These are phyloP conservation scores for Neosilurus mollespiculum DNA, from an alignment of 2,797 vertebrate species.

Conservation along the genomic window DNA sequence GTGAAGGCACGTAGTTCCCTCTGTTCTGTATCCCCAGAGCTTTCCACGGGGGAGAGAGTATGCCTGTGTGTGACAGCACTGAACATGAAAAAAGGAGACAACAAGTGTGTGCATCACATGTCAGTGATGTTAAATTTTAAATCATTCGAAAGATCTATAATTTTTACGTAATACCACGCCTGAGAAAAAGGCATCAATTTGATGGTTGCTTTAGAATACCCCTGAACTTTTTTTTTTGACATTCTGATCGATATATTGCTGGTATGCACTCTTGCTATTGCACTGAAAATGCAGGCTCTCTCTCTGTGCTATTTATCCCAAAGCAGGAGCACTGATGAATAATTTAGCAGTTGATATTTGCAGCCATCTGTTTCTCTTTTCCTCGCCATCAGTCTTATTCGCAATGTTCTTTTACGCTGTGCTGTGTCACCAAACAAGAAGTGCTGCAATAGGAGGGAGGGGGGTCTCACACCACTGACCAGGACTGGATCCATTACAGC, in stretches of 20 bases:
- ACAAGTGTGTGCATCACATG: slow-evolving; percentile 57
- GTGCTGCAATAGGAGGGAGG: slow-evolving; percentile 21
- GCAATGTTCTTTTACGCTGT: slow-evolving; percentile 46
- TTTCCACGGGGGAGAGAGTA: slow-evolving; percentile 60
- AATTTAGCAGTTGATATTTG: slow-evolving; percentile 62
- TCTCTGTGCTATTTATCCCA: slow-evolving; percentile 52
- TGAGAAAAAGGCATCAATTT: neutral
- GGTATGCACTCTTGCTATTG: neutral
- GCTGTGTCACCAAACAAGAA: slow-evolving; percentile 46
- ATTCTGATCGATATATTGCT: neutral
- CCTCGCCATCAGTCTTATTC: slow-evolving; percentile 50
- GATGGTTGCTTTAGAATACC: neutral
- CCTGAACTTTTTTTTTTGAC: neutral
- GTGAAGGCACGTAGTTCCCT: slow-evolving; percentile 85
- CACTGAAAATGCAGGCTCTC: neutral
- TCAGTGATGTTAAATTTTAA: slow-evolving; percentile 42
- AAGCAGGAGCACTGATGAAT: slow-evolving; percentile 55
- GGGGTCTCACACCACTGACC: slow-evolving; percentile 17
- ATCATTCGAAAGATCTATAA: neutral
- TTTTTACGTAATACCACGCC: neutral
- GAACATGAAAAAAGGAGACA: slow-evolving; percentile 39
- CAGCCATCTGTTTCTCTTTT: slow-evolving; percentile 60
- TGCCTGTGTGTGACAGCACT: slow-evolving; percentile 57
- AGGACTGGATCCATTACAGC: slow-evolving; percentile 6
- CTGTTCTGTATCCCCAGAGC: slow-evolving; percentile 77